These are phyloP conservation scores for Zoanthus gigantus DNA, from an alignment of 92 coral and sea anemone species.

Conservation along the genomic window DNA sequence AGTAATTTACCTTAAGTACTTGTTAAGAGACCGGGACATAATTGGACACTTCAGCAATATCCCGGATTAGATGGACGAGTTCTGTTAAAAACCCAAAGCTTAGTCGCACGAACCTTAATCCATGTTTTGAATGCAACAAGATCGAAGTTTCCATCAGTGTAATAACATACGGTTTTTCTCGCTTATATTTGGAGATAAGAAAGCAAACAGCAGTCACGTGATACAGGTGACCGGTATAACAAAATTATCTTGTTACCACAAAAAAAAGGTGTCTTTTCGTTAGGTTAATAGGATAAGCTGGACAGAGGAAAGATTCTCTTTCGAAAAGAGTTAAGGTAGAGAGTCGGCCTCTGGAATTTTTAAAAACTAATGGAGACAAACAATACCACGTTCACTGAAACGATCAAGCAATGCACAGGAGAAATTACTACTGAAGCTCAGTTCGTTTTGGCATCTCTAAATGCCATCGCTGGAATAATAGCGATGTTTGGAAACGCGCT, in stretches of 20 bases:
- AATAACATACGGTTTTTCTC: background rate
- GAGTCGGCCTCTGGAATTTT: background rate
- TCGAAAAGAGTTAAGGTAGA: background rate
- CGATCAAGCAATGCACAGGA: conserved; percentile 2
- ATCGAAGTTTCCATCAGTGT: background rate
- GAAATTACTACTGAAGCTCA: background rate
- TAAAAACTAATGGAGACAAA: background rate
- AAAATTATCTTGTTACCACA: background rate
- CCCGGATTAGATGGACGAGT: background rate
- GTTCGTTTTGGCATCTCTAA: conserved; percentile 11
- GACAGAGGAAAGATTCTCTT: background rate
- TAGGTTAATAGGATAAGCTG: background rate
- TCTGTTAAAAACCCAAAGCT: background rate
- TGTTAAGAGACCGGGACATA: background rate
- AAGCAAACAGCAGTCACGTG: background rate
- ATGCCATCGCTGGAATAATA: conserved; percentile 44
- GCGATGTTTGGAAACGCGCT: conserved; percentile 63
- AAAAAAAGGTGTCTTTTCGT: background rate
- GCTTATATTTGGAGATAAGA: background rate
- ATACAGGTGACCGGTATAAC: background rate
- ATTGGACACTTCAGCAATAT: background rate
- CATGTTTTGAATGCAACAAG: background rate
- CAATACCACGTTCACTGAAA: background rate
- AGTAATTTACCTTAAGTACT: background rate
- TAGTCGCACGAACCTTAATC: background rate